Evolutionary conservation across 2,113 vertebrate species (phyloP).

Genomic region (Laticauda laticaudata): DNA sequence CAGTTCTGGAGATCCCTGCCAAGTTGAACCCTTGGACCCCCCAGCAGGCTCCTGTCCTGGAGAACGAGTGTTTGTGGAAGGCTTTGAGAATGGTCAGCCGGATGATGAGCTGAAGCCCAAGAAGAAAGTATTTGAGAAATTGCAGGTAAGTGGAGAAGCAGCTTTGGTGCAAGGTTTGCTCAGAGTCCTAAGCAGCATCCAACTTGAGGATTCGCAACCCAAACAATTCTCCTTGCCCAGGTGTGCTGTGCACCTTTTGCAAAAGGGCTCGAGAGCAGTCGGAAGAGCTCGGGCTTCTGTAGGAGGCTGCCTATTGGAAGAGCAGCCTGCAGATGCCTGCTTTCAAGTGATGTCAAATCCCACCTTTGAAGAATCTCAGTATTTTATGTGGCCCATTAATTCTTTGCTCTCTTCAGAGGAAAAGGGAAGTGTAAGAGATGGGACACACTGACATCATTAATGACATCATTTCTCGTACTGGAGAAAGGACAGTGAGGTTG

Average conservation of each 20-base stretch:
- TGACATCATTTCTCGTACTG: neutral
- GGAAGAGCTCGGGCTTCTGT: neutral
- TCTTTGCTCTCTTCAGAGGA: neutral
- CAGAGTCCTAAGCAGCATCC: neutral
- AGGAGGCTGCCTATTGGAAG: neutral
- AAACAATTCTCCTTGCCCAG: neutral
- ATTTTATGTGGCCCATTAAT: neutral
- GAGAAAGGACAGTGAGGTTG: neutral
- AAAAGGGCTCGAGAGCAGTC: neutral
- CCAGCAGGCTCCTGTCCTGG: slow-evolving; percentile 83
- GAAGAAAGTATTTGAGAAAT: slow-evolving; percentile 95
- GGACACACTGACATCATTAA: neutral
- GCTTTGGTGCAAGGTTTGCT: neutral
- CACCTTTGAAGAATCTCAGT: neutral
- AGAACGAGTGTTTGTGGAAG: slow-evolving; percentile 86
- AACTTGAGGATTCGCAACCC: too few species aligned
- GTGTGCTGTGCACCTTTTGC: neutral
- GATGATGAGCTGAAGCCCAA: slow-evolving; percentile 93
- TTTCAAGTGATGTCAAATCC: neutral
- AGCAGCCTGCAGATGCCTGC: neutral
- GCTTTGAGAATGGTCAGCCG: slow-evolving; percentile 82
- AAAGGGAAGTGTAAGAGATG: neutral
- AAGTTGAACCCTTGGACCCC: slow-evolving; percentile 89
- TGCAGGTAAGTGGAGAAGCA: slow-evolving; percentile 78
- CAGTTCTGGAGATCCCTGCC: slow-evolving; percentile 79